Percentiles rank a stretch among this genome's conserved stretches.
phyloP scores from a whole-genome alignment of 2,113 vertebrate species.

The Silurus glanis region DNA sequence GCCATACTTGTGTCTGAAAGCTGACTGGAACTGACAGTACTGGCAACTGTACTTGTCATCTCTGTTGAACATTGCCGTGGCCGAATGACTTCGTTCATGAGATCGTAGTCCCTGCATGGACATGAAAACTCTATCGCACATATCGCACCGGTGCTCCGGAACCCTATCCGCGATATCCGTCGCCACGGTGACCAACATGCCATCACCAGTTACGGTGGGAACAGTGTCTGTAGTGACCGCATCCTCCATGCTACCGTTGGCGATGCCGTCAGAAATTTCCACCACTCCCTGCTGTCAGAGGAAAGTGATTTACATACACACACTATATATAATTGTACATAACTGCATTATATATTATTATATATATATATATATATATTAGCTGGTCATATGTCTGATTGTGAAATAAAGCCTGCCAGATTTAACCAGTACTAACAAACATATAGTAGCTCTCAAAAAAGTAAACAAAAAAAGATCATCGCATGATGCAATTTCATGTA shows the following conservation, averaged over 20 bases:
- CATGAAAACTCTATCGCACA: conserved; percentile 96
- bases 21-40: conserved; percentile 96
- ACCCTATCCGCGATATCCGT: conserved; percentile 55
- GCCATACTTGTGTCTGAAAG: conserved; percentile 98
- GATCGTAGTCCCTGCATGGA: conserved; percentile 98
- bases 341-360: no score
- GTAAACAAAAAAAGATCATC: neutral
- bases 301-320: conserved; percentile 14
- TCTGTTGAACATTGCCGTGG: conserved; percentile 86
- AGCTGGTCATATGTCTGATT: no score
- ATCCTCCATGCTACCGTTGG: conserved; percentile 64
- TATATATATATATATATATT: no score
- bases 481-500: neutral
- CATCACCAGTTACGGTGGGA: neutral
- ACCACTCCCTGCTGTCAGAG: conserved; percentile 69
- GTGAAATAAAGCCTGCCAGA: neutral
- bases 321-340: neutral
- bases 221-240: conserved; percentile 46
- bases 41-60: conserved; percentile 99
- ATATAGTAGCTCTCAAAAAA: neutral
- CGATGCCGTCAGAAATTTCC: conserved; percentile 61
- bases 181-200: conserved; percentile 54
- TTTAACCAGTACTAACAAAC: neutral
- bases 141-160: conserved; percentile 88
- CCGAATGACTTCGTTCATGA: conserved; percentile 96